A percentile compares a stretch with the other conserved stretches of the same genome.
These are phyloP conservation scores for Diorhabda carinulata DNA, from an alignment of 1,140 invertebrate genomes.

Conservation along the genomic window DNA sequence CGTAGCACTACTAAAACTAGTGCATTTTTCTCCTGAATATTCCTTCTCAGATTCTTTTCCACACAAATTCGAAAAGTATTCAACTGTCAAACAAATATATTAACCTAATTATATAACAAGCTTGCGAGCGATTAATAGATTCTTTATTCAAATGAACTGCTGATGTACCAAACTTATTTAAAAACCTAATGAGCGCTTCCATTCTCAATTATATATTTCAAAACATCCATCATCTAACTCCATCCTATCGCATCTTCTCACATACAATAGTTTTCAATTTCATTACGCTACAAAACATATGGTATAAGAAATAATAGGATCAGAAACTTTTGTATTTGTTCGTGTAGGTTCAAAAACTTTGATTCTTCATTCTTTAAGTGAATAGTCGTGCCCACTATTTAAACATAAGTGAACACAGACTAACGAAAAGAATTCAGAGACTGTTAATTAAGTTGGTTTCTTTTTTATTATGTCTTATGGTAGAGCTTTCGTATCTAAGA, in stretches of 20 bases:
- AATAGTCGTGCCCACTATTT: neutral
- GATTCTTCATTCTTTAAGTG: neutral
- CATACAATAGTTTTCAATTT: neutral
- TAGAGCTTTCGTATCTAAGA: neutral
- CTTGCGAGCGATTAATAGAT: neutral
- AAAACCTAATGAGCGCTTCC: neutral
- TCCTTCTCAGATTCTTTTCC: too few species aligned
- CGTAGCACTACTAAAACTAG: too few species aligned
- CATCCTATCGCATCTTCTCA: neutral
- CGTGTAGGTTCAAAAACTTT: neutral
- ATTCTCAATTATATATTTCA: neutral
- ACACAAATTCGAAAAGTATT: too few species aligned
- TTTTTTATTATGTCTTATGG: slow-evolving; percentile 3
- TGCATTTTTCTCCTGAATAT: too few species aligned
- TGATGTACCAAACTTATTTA: neutral
- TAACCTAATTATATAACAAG: too few species aligned
- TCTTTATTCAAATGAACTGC: neutral
- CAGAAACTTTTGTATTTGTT: neutral
- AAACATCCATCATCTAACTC: neutral
- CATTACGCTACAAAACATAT: neutral
- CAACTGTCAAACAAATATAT: too few species aligned
- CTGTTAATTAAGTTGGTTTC: slow-evolving; percentile 2
- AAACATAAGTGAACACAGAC: slow-evolving; percentile 1
- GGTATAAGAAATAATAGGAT: neutral
- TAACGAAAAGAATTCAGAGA: neutral